Evolutionary conservation across 2,888 invertebrate genomes (phyloP).

Genomic region (Lasioglossum marginatum): DNA sequence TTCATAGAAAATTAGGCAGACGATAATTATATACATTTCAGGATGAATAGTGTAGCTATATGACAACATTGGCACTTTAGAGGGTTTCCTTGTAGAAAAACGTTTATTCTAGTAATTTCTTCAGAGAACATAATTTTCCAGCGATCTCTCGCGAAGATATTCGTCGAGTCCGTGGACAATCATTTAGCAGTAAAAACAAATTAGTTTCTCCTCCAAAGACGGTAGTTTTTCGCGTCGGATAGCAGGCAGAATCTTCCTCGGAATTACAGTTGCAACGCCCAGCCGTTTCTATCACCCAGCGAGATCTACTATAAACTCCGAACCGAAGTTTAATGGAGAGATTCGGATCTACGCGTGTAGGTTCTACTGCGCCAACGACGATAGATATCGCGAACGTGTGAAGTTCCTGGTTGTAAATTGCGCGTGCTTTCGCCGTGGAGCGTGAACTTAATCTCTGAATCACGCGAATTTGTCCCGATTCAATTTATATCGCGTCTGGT

Average conservation of each 20-base stretch:
- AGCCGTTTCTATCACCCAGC: neutral
- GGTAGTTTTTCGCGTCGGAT: neutral
- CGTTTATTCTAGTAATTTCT: neutral
- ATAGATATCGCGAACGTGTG: constrained; percentile 15
- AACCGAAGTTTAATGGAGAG: constrained; percentile 3
- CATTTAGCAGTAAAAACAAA: neutral
- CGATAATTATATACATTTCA: neutral
- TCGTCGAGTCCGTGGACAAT: neutral
- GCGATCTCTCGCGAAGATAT: neutral
- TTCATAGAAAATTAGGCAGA: neutral
- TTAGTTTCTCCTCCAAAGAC: neutral
- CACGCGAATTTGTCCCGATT: constrained; percentile 2
- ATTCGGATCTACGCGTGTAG: constrained; percentile 11
- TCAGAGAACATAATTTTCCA: neutral
- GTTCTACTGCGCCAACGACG: neutral
- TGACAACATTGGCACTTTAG: neutral
- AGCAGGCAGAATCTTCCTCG: neutral
- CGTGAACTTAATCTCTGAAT: neutral
- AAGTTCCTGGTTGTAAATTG: neutral
- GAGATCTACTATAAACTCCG: neutral
- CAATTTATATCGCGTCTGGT: neutral
- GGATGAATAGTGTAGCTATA: neutral
- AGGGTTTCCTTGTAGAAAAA: neutral
- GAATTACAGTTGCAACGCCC: neutral
- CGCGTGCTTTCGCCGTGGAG: neutral